Conservation (phyloP, 1,140 invertebrate species). For the Chionoecetes opilio region DNA sequence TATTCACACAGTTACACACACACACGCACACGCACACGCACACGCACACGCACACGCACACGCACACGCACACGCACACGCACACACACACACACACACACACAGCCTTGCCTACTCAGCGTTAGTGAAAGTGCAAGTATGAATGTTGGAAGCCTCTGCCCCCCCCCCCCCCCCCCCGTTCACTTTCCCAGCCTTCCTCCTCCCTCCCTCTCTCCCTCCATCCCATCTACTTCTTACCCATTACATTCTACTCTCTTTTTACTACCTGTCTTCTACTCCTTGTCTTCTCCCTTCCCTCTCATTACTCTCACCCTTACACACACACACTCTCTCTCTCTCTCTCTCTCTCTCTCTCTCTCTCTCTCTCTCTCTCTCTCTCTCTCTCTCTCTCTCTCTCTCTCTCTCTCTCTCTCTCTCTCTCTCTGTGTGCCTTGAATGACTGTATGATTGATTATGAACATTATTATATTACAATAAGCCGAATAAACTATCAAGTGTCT, state of each 20-base stretch:
- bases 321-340: neutral
- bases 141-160: neutral
- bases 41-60: constrained; percentile 5
- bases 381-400: neutral
- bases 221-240: neutral
- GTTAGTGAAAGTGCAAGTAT: neutral
- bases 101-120: neutral
- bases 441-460: too few relatives aligned
- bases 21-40: constrained; percentile 24
- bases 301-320: neutral
- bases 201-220: neutral
- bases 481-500: too few relatives aligned
- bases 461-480: too few relatives aligned
- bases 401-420: constrained; percentile 27
- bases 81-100: constrained; percentile 20
- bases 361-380: constrained; percentile 13
- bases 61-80: constrained; percentile 22
- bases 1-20: neutral
- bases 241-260: neutral
- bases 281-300: neutral
- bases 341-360: neutral
- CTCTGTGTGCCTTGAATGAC: neutral
- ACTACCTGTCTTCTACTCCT: too few relatives aligned
- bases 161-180: neutral
- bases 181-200: neutral